Evolutionary conservation across 2,888 invertebrate species (phyloP).

Genomic region (Perizoma affinitatum): DNA sequence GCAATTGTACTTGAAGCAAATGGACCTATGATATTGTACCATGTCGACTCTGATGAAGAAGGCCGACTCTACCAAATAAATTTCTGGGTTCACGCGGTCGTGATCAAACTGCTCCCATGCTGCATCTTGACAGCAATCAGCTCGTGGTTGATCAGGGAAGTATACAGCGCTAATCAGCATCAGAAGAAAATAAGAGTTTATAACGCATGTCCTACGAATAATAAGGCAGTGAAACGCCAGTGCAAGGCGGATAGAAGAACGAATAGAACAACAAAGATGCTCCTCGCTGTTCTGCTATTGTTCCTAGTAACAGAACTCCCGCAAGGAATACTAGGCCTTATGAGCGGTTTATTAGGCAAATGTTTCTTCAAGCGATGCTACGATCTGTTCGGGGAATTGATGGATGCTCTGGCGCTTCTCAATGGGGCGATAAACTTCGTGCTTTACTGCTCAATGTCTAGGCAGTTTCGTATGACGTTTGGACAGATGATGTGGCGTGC

Average conservation of each 20-base stretch:
- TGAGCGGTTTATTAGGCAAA: constrained; percentile 79
- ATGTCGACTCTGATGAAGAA: constrained; percentile 83
- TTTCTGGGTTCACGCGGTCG: constrained; percentile 92
- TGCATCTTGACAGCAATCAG: constrained; percentile 89
- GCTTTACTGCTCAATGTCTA: constrained; percentile 96
- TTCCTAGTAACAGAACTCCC: constrained; percentile 96
- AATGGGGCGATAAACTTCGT: constrained; percentile 98
- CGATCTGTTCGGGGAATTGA: constrained; percentile 91
- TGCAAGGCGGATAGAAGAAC: constrained; percentile 73
- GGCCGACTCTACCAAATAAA: constrained; percentile 87
- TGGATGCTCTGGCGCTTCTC: constrained; percentile 95
- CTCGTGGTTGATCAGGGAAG: constrained; percentile 87
- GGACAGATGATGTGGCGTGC: constrained; percentile 76
- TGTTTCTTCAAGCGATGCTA: constrained; percentile 93
- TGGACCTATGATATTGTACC: constrained; percentile 74
- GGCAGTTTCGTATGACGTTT: constrained; percentile 90
- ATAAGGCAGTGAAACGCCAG: constrained; percentile 67
- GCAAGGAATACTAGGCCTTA: constrained; percentile 86
- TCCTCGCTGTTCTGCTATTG: constrained; percentile 93
- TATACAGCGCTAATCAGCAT: constrained; percentile 88
- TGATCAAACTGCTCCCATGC: constrained; percentile 92
- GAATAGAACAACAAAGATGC: constrained; percentile 95
- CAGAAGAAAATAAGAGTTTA: constrained; percentile 85
- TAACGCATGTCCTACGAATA: constrained; percentile 70
- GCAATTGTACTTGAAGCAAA: constrained; percentile 79